A percentile compares a stretch with the other conserved stretches of the same genome.
Evolutionary conservation across 2,888 invertebrate species (phyloP).

Genomic region (Diplazon laetatorius): DNA sequence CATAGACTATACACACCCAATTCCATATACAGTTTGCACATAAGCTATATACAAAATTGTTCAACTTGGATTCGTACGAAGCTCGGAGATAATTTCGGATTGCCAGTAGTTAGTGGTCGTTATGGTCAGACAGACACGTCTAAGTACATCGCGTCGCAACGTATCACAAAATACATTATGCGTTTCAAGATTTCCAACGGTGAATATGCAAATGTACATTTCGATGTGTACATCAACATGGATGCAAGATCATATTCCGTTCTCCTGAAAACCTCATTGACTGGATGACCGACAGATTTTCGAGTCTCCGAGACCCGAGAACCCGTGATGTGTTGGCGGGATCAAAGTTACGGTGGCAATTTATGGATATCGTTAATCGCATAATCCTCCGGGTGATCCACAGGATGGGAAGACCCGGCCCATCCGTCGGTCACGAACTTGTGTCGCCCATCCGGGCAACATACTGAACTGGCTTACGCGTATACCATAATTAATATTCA

Average conservation of each 20-base stretch:
- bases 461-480: constrained; percentile 22
- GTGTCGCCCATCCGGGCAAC: neutral
- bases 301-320: neutral
- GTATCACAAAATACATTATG: neutral
- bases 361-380: constrained; percentile 40
- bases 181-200: too few species aligned
- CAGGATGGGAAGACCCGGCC: neutral
- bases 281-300: neutral
- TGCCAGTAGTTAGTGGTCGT: neutral
- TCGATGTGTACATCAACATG: too few species aligned
- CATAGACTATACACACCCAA: too few species aligned
- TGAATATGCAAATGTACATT: too few species aligned
- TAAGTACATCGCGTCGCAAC: neutral
- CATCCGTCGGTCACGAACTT: neutral
- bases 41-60: too few species aligned
- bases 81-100: neutral
- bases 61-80: neutral
- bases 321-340: neutral
- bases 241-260: too few species aligned
- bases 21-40: too few species aligned
- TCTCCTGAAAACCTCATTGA: neutral
- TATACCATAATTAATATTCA: constrained; percentile 55
- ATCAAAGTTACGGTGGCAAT: constrained; percentile 17
- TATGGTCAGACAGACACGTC: neutral
- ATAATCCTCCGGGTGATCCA: constrained; percentile 27